Evolutionary conservation across 2,888 invertebrate genomes (phyloP).

Genomic region (Diarsia rubi): DNA sequence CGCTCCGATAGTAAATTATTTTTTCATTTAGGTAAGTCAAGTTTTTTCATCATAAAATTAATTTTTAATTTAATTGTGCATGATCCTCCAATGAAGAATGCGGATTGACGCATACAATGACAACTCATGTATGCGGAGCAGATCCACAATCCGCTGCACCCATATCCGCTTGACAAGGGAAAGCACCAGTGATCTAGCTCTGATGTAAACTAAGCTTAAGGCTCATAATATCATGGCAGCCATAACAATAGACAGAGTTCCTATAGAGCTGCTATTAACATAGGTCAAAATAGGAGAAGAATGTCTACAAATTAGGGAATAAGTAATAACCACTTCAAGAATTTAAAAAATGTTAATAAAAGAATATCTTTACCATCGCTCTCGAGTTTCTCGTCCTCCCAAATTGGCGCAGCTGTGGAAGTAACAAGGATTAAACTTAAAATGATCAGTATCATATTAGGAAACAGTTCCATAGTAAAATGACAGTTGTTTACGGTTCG

Average conservation of each 20-base stretch:
- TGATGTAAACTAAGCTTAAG: constrained; percentile 11
- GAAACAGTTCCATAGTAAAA: constrained; percentile 43
- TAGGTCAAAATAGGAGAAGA: not conserved
- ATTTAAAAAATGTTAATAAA: not conserved
- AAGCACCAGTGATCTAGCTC: constrained; percentile 29
- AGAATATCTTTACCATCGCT: constrained; percentile 54
- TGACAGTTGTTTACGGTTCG: constrained; percentile 18
- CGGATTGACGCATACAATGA: constrained; percentile 1
- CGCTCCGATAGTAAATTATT: too few relatives aligned
- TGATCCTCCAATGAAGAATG: not conserved
- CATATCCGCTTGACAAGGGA: constrained; percentile 44
- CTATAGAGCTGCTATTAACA: not conserved
- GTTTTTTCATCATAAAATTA: not conserved
- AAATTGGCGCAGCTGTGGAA: constrained; percentile 69
- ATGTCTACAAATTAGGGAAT: not conserved
- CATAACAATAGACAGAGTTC: not conserved
- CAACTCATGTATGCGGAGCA: constrained; percentile 33
- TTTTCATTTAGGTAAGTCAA: not conserved
- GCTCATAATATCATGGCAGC: not conserved
- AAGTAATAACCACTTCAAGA: not conserved
- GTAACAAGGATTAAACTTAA: constrained; percentile 59
- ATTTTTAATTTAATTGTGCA: not conserved
- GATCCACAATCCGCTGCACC: constrained; percentile 31
- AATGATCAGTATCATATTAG: constrained; percentile 42
- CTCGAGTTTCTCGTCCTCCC: constrained; percentile 60